Percentiles rank a stretch among this genome's conserved stretches.
These are phyloP conservation scores for Trematomus bernacchii DNA, from an alignment of 2,797 vertebrate species.

Conservation along the genomic window DNA sequence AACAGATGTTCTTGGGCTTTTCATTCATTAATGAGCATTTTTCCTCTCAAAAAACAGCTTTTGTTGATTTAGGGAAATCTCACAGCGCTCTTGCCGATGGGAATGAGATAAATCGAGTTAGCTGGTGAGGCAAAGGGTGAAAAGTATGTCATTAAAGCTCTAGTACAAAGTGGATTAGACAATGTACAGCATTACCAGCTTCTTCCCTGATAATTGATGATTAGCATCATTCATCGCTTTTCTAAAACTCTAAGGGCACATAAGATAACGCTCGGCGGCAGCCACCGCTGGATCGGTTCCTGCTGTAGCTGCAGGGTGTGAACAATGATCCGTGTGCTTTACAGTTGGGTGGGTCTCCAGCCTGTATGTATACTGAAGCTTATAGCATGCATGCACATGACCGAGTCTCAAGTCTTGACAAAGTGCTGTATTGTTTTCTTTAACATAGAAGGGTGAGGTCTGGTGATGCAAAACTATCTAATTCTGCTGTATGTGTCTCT, in stretches of 20 bases:
- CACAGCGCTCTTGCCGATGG: slow-evolving; percentile 63
- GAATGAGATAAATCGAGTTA: slow-evolving; percentile 72
- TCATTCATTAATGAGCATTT: slow-evolving; percentile 79
- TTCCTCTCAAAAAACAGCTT: slow-evolving; percentile 70
- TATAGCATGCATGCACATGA: slow-evolving; percentile 54
- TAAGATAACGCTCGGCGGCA: slow-evolving; percentile 6
- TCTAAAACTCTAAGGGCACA: slow-evolving; percentile 34
- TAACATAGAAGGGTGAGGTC: slow-evolving; percentile 37
- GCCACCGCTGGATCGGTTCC: slow-evolving; percentile 1
- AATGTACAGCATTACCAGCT: slow-evolving; percentile 43
- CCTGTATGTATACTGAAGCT: slow-evolving; percentile 51
- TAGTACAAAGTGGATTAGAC: slow-evolving; percentile 75
- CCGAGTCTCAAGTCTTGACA: slow-evolving; percentile 50
- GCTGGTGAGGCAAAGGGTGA: slow-evolving; percentile 62
- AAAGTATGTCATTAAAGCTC: slow-evolving; percentile 77
- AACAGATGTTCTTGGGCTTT: slow-evolving; percentile 65
- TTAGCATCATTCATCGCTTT: slow-evolving; percentile 56
- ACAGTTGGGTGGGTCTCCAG: slow-evolving; percentile 56
- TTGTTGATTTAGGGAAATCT: slow-evolving; percentile 77
- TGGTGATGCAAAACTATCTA: slow-evolving; percentile 37
- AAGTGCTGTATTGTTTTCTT: slow-evolving; percentile 44
- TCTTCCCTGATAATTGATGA: slow-evolving; percentile 57
- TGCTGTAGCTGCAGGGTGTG: slow-evolving; percentile 29
- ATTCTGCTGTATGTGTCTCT: slow-evolving; percentile 29
- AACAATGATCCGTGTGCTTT: slow-evolving; percentile 45